A percentile compares a stretch with the other conserved stretches of the same genome.
These are phyloP conservation scores for Zapornia atra DNA, from an alignment of 2,113 vertebrate species.

Conservation along the genomic window DNA sequence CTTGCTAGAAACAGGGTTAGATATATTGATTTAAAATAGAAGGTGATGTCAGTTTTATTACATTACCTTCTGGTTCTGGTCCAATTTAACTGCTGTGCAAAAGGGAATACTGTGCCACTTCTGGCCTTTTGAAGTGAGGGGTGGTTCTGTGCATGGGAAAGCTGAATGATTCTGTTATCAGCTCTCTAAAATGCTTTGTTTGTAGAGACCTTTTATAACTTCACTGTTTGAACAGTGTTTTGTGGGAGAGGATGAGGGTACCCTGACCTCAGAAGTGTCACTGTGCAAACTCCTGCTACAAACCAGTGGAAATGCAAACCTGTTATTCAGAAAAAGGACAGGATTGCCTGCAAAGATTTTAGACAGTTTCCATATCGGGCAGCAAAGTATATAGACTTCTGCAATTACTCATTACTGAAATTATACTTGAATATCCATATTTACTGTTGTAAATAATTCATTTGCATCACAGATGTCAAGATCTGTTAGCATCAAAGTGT, in stretches of 20 bases:
- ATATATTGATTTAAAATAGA: background rate
- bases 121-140: background rate
- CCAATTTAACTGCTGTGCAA: background rate
- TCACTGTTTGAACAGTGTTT: background rate
- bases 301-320: background rate
- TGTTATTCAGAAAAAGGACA: background rate
- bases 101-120: background rate
- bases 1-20: background rate
- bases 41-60: background rate
- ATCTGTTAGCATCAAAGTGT: background rate
- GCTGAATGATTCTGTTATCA: background rate
- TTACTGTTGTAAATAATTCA: background rate
- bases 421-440: background rate
- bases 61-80: background rate
- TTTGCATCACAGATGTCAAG: background rate
- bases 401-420: background rate
- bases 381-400: background rate
- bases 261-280: background rate
- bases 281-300: background rate
- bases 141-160: background rate
- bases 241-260: background rate
- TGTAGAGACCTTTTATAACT: background rate
- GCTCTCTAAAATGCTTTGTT: background rate
- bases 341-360: background rate
- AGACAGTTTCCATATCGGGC: background rate